These are phyloP conservation scores for Darevskia nairensis DNA, from an alignment of 2,797 vertebrate genomes.

Conservation along the genomic window DNA sequence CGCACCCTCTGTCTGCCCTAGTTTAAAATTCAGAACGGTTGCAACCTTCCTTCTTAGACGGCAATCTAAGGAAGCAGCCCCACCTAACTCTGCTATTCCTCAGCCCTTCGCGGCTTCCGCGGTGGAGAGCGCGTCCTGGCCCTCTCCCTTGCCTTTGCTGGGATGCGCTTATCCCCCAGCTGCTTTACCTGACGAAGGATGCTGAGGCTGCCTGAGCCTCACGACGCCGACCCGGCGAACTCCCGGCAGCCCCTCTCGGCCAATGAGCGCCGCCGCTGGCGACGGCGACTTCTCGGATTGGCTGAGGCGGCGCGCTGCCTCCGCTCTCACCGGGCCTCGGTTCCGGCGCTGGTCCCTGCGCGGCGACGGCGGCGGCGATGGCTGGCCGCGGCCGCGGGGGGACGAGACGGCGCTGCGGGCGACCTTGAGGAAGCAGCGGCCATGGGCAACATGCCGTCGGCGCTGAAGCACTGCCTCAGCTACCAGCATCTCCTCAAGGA, in stretches of 20 bases:
- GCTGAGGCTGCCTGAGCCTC: neutral
- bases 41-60: no score
- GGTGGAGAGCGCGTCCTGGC: neutral
- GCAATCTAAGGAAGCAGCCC: no score
- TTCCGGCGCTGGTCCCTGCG: neutral
- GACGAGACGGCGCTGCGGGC: neutral
- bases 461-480: constrained; percentile 92
- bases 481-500: constrained; percentile 87
- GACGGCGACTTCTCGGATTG: constrained; percentile 11
- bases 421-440: constrained; percentile 27
- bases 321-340: neutral
- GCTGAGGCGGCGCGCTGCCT: neutral
- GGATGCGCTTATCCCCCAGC: fast-evolving
- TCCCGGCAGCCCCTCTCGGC: constrained; percentile 32
- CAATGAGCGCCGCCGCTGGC: constrained; percentile 41
- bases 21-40: neutral
- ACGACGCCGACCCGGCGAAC: neutral
- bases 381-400: neutral
- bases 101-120: no score
- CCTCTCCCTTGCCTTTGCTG: no score
- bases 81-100: neutral
- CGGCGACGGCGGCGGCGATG: neutral
- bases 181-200: fast-evolving
- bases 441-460: constrained; percentile 89
- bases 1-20: no score